Percentiles rank a stretch among this genome's conserved stretches.
Conservation (phyloP, 1,140 invertebrate genomes). For the Copidosoma floridanum region DNA sequence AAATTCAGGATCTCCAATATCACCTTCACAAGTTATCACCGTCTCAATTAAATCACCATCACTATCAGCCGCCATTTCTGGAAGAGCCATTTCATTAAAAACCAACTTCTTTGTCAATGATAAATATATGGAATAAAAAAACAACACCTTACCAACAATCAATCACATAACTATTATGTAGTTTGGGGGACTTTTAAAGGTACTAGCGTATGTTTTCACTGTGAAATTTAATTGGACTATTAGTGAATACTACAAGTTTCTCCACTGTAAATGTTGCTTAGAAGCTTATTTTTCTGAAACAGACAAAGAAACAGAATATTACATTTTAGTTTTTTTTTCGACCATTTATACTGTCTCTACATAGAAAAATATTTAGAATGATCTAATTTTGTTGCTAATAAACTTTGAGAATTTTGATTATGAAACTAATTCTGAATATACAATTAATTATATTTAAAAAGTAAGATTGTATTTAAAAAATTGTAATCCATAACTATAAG, state of each 20-base stretch:
- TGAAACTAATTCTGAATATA: too few species aligned
- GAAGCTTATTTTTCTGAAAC: slow-evolving; percentile 41
- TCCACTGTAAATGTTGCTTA: slow-evolving; percentile 43
- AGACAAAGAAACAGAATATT: slow-evolving; percentile 24
- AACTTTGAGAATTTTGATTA: too few species aligned
- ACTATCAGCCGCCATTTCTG: slow-evolving; percentile 74
- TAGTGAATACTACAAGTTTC: slow-evolving; percentile 47
- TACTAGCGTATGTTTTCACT: slow-evolving; percentile 43
- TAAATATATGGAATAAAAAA: slow-evolving; percentile 1
- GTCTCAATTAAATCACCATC: slow-evolving; percentile 71
- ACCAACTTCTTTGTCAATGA: background rate
- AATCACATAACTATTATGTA: slow-evolving; percentile 58
- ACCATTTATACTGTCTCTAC: too few species aligned
- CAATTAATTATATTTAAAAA: too few species aligned
- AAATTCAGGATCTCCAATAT: slow-evolving; percentile 75
- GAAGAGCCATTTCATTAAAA: slow-evolving; percentile 16
- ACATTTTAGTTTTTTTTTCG: slow-evolving; percentile 6
- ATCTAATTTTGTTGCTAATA: too few species aligned
- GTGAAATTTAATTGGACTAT: too few species aligned
- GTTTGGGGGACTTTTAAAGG: slow-evolving; percentile 50
- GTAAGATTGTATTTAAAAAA: too few species aligned
- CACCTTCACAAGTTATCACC: slow-evolving; percentile 78
- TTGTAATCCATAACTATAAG: too few species aligned
- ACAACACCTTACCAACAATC: slow-evolving; percentile 50
- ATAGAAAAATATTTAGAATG: too few species aligned